Conservation (phyloP, 2,888 invertebrate species). For the Agrochola circellaris region DNA sequence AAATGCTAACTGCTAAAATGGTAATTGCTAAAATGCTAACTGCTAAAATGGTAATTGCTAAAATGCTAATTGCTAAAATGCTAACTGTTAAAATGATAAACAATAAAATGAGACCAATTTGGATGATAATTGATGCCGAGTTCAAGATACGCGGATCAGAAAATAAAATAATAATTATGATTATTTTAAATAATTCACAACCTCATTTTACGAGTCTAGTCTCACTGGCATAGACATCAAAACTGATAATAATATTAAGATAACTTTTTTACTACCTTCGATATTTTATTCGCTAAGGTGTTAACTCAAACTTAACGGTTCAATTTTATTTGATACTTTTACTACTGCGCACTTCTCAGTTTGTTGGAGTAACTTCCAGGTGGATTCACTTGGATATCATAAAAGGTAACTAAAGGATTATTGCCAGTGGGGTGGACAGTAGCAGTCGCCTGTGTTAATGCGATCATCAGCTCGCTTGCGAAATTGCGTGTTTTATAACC, state of each 20-base stretch:
- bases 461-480: slow-evolving; percentile 27
- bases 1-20: not conserved
- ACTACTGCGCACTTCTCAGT: slow-evolving; percentile 2
- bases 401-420: slow-evolving; percentile 35
- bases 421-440: not conserved
- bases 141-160: not conserved
- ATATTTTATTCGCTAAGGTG: slow-evolving; percentile 15
- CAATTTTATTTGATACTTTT: slow-evolving; percentile 36
- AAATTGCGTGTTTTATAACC: slow-evolving; percentile 9
- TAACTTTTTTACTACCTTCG: not conserved
- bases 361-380: slow-evolving; percentile 5
- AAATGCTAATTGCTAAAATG: not conserved
- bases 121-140: not conserved
- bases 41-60: not conserved
- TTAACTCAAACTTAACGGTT: not conserved
- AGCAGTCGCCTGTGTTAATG: slow-evolving; percentile 36
- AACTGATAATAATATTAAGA: not conserved
- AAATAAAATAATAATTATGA: not conserved
- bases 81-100: not conserved
- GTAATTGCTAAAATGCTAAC: not conserved
- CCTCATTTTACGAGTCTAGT: not conserved
- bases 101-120: not conserved
- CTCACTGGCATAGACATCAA: not conserved
- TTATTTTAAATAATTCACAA: not conserved
- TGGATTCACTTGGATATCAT: slow-evolving; percentile 37